Evolutionary conservation across 2,113 vertebrate genomes (phyloP).

Genomic region (Pituophis catenifer): DNA sequence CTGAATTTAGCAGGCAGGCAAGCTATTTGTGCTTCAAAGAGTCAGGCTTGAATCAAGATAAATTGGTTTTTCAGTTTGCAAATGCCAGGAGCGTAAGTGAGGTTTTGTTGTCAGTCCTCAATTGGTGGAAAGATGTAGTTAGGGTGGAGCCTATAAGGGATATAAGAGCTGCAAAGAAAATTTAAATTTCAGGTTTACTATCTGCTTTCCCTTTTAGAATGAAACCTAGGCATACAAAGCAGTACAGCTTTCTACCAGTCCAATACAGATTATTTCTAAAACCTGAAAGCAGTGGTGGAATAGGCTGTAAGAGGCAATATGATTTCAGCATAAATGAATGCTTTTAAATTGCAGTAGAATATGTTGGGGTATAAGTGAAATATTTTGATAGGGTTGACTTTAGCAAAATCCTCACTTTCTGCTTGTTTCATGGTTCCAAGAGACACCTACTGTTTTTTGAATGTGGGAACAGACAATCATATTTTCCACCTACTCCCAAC

Average conservation of each 20-base stretch:
- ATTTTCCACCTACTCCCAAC: background rate
- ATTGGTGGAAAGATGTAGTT: background rate
- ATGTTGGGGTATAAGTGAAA: background rate
- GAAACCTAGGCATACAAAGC: background rate
- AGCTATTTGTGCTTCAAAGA: conserved; percentile 4
- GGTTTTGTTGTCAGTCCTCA: background rate
- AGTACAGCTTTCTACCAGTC: background rate
- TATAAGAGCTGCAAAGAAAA: background rate
- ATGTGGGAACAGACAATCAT: background rate
- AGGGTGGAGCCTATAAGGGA: background rate
- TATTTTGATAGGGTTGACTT: background rate
- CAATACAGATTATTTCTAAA: background rate
- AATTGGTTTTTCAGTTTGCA: conserved; percentile 26
- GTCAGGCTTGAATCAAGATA: conserved; percentile 28
- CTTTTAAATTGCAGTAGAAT: background rate
- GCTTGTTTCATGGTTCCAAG: background rate
- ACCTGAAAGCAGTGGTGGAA: background rate
- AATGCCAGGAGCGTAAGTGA: conserved; percentile 9
- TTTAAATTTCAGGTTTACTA: background rate
- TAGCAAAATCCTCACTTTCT: background rate
- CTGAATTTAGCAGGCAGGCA: conserved; percentile 4
- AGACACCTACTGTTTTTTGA: background rate
- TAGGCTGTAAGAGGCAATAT: background rate
- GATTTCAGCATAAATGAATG: background rate
- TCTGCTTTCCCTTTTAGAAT: background rate